A percentile compares a stretch with the other conserved stretches of the same genome.
Evolutionary conservation across 2,888 invertebrate species (phyloP).

Genomic region (Cantharis nigra): DNA sequence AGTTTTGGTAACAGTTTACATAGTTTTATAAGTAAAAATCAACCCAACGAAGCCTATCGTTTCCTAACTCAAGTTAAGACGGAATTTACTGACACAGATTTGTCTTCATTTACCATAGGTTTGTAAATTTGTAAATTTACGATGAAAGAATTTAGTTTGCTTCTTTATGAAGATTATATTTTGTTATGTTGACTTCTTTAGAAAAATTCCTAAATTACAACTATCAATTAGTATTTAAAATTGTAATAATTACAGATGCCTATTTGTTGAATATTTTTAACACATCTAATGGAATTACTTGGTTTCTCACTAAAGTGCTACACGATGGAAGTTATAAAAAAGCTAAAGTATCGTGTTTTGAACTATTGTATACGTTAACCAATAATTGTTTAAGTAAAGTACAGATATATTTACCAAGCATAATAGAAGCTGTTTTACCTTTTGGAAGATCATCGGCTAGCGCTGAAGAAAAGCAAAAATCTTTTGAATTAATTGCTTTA

Average conservation of each 20-base stretch:
- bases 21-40: slow-evolving; percentile 14
- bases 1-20: slow-evolving; percentile 29
- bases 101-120: slow-evolving; percentile 15
- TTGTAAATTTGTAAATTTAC: background rate
- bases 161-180: too few relatives aligned
- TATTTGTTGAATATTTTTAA: slow-evolving; percentile 45
- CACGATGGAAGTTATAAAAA: slow-evolving; percentile 38
- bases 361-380: slow-evolving; percentile 45
- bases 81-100: slow-evolving; percentile 5
- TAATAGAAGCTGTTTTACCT: slow-evolving; percentile 41
- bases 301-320: slow-evolving; percentile 38
- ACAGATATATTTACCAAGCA: slow-evolving; percentile 40
- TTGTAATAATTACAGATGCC: slow-evolving; percentile 40
- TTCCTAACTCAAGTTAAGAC: slow-evolving; percentile 17
- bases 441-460: slow-evolving; percentile 36
- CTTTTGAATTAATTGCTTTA: slow-evolving; percentile 39
- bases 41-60: slow-evolving; percentile 15
- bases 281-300: slow-evolving; percentile 40
- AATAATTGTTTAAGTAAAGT: slow-evolving; percentile 45
- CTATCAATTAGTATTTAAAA: background rate
- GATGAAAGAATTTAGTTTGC: too few relatives aligned
- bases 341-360: slow-evolving; percentile 39
- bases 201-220: background rate
- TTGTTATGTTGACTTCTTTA: too few relatives aligned
- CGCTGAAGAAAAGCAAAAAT: slow-evolving; percentile 42